Base-by-base conservation (phyloP, 92 coral and sea anemone species). In the Ricordea florida region DNA sequence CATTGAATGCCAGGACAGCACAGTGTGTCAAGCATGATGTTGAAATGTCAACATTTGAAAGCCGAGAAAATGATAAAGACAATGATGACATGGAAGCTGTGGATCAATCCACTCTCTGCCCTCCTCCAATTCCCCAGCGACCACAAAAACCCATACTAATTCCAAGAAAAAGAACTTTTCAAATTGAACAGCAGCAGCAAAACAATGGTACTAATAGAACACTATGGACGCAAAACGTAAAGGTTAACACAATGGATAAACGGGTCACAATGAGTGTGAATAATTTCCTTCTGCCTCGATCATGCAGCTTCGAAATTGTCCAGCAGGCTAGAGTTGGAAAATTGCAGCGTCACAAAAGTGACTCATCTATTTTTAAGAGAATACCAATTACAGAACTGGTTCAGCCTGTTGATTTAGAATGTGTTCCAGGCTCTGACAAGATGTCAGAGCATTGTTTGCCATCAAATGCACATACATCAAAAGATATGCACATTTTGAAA, bases 281-380 rank as follows among this genome's bases (percentile, higher is more conserved):
- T 14, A 24, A 33, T 10, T 21, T 11, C 15, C n/a, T 9, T 2
- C 13, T 67, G 30, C 48, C n/a, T 33, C 47, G 74, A 30, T 10
- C 65, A 37, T 53, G 53, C 40, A 70, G 56, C 53, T 70, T 70
- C 26, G 64, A 56, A 29, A 70, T 70, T 70, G 77, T 55, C 38
- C 37, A 52, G 10, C 77, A 53, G 21, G 37, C 77, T 52, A 4
- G 7, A 52, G 16, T 30, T 11, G 14, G 29, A 35, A 28, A 27
- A 37, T 38, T 30, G 26, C 66, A 70, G 31, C 53, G 52, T 3
- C 9, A 37, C 29, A 70, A 70, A 26, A 70, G 65, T 40, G 31
- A 27, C 6, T 11, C 52, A 27, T 18, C 41, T 3, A 10, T 15
- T 6, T 37, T 8, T 8, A 35, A 0, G 11, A 53, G 50, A 37